These are phyloP conservation scores for Drosophila diplacantha DNA, from an alignment of 2,888 invertebrate genomes.

Conservation along the genomic window DNA sequence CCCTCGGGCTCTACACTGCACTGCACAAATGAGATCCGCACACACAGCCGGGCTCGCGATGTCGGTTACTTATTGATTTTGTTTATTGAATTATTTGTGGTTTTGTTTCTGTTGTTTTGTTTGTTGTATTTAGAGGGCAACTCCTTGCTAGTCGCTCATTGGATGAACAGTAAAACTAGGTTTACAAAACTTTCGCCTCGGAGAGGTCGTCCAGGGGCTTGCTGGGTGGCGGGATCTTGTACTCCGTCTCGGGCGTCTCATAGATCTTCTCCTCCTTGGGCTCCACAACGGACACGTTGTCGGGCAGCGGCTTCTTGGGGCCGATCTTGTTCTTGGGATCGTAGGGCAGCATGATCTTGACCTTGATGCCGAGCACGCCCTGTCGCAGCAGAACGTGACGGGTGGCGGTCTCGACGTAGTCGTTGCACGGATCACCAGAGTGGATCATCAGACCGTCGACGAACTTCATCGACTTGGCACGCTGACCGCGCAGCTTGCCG, in stretches of 20 bases:
- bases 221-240: slow-evolving; percentile 76
- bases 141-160: slow-evolving; percentile 49
- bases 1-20: slow-evolving; percentile 53
- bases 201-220: slow-evolving; percentile 73
- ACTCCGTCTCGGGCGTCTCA: slow-evolving; percentile 78
- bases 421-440: slow-evolving; percentile 98
- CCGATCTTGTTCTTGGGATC: slow-evolving; percentile 98
- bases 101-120: slow-evolving; percentile 42
- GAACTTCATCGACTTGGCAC: slow-evolving; percentile 99
- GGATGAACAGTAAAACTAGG: slow-evolving; percentile 59
- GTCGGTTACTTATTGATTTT: slow-evolving; percentile 13
- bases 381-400: slow-evolving; percentile 98
- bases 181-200: slow-evolving; percentile 74
- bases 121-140: slow-evolving; percentile 64
- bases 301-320: slow-evolving; percentile 98
- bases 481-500: slow-evolving; percentile 98
- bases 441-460: slow-evolving; percentile 99
- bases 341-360: slow-evolving; percentile 99
- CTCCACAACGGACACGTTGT: slow-evolving; percentile 97
- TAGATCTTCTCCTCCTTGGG: slow-evolving; percentile 94
- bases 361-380: slow-evolving; percentile 88
- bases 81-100: slow-evolving; percentile 39
- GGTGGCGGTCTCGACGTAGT: slow-evolving; percentile 98
- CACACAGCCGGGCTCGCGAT: slow-evolving; percentile 1
- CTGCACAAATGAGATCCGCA: slow-evolving; percentile 38